phyloP scores from a whole-genome alignment of 2,797 vertebrate species.

The Trachurus trachurus region DNA sequence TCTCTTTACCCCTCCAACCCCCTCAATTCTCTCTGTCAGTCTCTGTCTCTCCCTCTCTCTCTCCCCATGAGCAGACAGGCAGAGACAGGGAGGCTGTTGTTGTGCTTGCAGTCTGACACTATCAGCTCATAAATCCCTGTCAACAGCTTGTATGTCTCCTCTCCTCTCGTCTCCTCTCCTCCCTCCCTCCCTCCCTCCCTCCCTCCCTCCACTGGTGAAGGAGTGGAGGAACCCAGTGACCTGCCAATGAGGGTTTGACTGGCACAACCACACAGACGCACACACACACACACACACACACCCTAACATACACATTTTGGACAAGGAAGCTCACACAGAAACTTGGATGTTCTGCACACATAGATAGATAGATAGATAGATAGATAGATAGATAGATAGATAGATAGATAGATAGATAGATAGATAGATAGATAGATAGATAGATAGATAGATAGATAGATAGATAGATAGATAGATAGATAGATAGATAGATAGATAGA shows the following conservation, averaged over 20 bases:
- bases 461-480: conserved; percentile 27
- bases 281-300: conserved; percentile 35
- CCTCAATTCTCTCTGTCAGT: conserved; percentile 68
- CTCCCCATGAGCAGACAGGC: conserved; percentile 71
- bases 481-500: conserved; percentile 24
- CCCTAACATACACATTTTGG: conserved; percentile 33
- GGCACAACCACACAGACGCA: conserved; percentile 50
- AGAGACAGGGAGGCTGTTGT: conserved; percentile 77
- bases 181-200: conserved; percentile 34
- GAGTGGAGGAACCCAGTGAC: conserved; percentile 79
- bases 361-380: conserved; percentile 16
- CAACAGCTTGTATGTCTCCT: conserved; percentile 84
- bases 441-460: conserved; percentile 16
- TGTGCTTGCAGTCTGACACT: conserved; percentile 81
- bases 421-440: too few species aligned
- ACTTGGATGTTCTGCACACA: background rate
- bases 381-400: too few species aligned
- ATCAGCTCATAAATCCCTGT: conserved; percentile 86
- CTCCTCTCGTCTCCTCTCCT: conserved; percentile 63
- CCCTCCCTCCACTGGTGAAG: conserved; percentile 57
- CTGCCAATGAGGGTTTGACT: conserved; percentile 65
- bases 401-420: too few species aligned
- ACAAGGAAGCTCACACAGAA: conserved; percentile 5
- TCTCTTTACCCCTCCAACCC: background rate
- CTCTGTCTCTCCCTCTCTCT: conserved; percentile 56